Percentiles rank a stretch among this genome's conserved stretches.
Evolutionary conservation across 2,113 vertebrate genomes (phyloP).

Genomic region (Nothocercus nigrocapillus): DNA sequence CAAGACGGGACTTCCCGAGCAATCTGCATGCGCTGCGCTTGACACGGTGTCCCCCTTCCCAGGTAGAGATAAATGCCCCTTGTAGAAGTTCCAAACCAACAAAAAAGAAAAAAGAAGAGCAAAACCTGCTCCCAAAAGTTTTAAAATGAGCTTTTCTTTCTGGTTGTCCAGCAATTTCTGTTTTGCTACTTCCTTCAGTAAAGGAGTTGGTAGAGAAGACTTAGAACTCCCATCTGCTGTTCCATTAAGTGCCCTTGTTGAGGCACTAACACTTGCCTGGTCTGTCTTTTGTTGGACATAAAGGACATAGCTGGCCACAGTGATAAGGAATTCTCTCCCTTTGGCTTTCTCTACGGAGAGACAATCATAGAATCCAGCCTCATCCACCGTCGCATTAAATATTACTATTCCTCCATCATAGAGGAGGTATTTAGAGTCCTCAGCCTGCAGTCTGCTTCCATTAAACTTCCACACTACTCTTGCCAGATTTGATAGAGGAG

Average conservation of each 20-base stretch:
- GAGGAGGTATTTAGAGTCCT: constrained; percentile 67
- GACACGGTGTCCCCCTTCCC: background rate
- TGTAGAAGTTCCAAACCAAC: constrained; percentile 76
- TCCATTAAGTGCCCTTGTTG: background rate
- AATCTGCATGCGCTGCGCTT: background rate
- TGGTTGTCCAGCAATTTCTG: background rate
- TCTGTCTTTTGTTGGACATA: background rate
- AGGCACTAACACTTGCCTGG: too few species aligned
- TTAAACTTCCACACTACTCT: constrained; percentile 67
- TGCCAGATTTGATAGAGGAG: constrained; percentile 76
- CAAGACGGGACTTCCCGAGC: background rate
- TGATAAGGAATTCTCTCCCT: constrained; percentile 39
- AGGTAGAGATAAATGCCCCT: constrained; percentile 59
- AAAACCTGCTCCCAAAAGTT: constrained; percentile 63
- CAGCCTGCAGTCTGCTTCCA: constrained; percentile 7
- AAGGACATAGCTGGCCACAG: constrained; percentile 60
- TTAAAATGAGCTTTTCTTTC: constrained; percentile 18
- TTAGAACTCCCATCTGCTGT: background rate
- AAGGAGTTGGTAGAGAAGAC: background rate
- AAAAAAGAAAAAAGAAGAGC: constrained; percentile 47
- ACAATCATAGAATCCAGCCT: constrained; percentile 73
- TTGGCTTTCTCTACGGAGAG: constrained; percentile 61
- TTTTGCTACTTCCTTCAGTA: background rate
- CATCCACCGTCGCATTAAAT: constrained; percentile 45
- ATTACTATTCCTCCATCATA: constrained; percentile 68